Percentiles rank a stretch among this genome's conserved stretches.
phyloP scores from a whole-genome alignment of 2,113 vertebrate genomes.

The Albula glossodonta region DNA sequence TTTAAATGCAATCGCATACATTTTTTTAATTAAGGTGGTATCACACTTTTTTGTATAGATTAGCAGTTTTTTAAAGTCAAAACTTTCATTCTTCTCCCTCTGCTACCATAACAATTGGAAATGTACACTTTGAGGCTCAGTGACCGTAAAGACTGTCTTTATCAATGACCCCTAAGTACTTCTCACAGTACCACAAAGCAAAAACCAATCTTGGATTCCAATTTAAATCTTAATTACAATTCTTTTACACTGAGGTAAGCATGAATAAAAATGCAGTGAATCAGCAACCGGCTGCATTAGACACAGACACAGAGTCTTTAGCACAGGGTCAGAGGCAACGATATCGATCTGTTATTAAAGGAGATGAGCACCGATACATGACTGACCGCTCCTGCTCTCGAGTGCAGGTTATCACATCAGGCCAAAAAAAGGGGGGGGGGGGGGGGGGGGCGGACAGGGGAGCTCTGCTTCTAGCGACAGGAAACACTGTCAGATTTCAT shows the following conservation, averaged over 20 bases:
- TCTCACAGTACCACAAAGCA: conserved; percentile 49
- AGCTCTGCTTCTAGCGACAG: background rate
- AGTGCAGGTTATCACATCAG: background rate
- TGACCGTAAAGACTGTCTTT: conserved; percentile 40
- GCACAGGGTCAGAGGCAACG: conserved; percentile 46
- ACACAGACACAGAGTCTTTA: conserved; percentile 43
- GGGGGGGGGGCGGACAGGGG: background rate
- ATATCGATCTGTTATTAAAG: background rate
- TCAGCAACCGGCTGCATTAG: conserved; percentile 57
- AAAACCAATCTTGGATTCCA: conserved; percentile 60
- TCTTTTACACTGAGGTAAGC: conserved; percentile 48
- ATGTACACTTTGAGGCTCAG: conserved; percentile 50
- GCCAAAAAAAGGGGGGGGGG: background rate
- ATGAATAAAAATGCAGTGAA: conserved; percentile 51
- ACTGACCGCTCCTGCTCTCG: background rate
- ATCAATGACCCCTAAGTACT: conserved; percentile 49
- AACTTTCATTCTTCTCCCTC: conserved; percentile 3
- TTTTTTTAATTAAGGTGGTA: background rate
- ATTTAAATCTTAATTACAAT: conserved; percentile 64
- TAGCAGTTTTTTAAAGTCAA: background rate
- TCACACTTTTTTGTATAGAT: too few relatives aligned
- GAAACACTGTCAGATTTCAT: background rate
- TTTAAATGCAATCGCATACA: background rate
- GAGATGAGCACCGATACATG: background rate
- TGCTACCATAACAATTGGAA: conserved; percentile 43